A percentile compares a stretch with the other conserved stretches of the same genome.
Evolutionary conservation across 2,797 vertebrate species (phyloP).

Genomic region (Oreonectes daqikongensis): DNA sequence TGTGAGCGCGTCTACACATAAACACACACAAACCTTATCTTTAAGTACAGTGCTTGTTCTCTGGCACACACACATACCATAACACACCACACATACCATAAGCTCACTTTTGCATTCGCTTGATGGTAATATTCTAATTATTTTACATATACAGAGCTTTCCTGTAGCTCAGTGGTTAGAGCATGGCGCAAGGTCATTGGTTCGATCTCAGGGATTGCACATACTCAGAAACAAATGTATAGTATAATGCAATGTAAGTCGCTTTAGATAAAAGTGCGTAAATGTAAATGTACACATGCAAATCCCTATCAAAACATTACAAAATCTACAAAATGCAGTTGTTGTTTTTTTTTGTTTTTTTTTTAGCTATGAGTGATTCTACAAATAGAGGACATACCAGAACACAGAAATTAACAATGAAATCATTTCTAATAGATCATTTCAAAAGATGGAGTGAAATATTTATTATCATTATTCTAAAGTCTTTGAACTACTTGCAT

Average conservation of each 20-base stretch:
- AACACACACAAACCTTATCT: constrained; percentile 43
- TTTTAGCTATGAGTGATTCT: not conserved
- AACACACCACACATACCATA: not conserved
- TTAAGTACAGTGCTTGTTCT: constrained; percentile 26
- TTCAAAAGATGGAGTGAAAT: not conserved
- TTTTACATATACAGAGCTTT: not conserved
- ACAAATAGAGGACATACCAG: not conserved
- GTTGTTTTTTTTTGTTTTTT: too few relatives aligned
- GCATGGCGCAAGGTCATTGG: too few relatives aligned
- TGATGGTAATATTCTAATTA: not conserved
- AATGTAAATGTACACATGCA: too few relatives aligned
- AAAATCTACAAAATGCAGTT: too few relatives aligned
- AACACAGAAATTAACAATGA: not conserved
- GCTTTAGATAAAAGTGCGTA: too few relatives aligned
- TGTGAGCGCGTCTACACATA: not conserved
- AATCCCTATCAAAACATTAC: too few relatives aligned
- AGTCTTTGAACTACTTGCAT: not conserved
- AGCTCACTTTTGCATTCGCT: not conserved
- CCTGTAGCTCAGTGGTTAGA: too few relatives aligned
- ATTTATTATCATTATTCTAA: not conserved
- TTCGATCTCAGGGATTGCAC: too few relatives aligned
- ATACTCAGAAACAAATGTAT: too few relatives aligned
- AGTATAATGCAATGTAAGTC: too few relatives aligned
- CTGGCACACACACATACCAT: not conserved
- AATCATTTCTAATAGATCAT: not conserved